Base-by-base conservation (phyloP, 2,113 vertebrate species). In the Melanerpes aurifrons region DNA sequence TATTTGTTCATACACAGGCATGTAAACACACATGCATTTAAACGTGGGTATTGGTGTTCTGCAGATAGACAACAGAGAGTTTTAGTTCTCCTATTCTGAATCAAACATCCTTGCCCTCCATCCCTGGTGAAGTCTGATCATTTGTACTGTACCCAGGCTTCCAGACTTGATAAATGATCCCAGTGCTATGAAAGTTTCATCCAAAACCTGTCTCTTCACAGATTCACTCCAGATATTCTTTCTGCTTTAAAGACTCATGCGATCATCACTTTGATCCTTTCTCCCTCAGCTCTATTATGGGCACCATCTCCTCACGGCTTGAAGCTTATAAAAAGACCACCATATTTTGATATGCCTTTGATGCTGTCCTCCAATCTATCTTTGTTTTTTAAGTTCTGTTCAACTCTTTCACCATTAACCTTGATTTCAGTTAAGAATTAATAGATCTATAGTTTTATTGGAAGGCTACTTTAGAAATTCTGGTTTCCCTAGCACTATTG, bases 351-450 rank as follows among this genome's bases (percentile, higher is more conserved):
- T 96, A 95, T 93, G 96, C 92, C 87, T 97, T 95, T 95, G 93
- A 96, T 93, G 86, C 89, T 90, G 94, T 90, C 96, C 97, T 97
- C 84, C 90, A 97, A 96, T 79, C 75, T 89, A 97, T 56, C 82
- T 96, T 95, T 97, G 78, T 96, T 96, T 97, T 97, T 95, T 92
- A 97, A 96, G 95, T 96, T 94, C 57, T 92, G 69, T 87, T 94
- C 82, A 93, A 90, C 83, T 68, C 86, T 96, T 96, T 95, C 88
- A 69, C 92, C 73, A 95, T 73, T 94, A 95, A 94, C 71, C 85
- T 94, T 93, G 72, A 92, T 92, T 96, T 85, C 70, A 94, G 82
- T 94, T 64, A 89, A 72, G 59, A 95, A 87, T 95, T 92, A 96
- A 90, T 45, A 94, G 92, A 80, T 89, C 63, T 92, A 75, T 24